phyloP scores from a whole-genome alignment of 2,888 invertebrate genomes.

The Drosophila putrida region DNA sequence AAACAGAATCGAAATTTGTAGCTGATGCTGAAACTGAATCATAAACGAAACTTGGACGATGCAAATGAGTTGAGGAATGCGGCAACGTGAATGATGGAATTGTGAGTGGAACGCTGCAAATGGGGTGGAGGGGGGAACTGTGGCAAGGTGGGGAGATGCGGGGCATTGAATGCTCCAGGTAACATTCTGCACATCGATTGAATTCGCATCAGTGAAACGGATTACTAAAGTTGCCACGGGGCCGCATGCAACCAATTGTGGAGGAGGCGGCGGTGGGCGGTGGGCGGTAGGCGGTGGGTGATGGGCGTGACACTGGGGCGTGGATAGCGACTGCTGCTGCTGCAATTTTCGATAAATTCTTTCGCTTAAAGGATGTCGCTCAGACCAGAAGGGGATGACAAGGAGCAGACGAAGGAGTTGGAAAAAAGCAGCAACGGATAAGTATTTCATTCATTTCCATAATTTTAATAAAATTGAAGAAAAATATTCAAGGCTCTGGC shows the following conservation, averaged over 20 bases:
- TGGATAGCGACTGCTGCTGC: constrained; percentile 56
- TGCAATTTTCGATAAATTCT: constrained; percentile 80
- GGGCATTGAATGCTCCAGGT: constrained; percentile 34
- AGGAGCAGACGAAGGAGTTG: neutral
- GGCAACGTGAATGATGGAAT: neutral
- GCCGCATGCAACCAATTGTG: neutral
- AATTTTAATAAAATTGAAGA: constrained; percentile 81
- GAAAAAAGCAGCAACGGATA: constrained; percentile 36
- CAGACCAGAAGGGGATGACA: constrained; percentile 4
- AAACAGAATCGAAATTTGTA: constrained; percentile 27
- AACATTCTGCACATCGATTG: constrained; percentile 74
- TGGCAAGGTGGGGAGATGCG: neutral
- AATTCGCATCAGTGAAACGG: constrained; percentile 75
- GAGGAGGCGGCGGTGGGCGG: too few relatives aligned
- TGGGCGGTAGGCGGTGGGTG: neutral
- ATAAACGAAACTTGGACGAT: constrained; percentile 59
- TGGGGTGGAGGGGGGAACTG: neutral
- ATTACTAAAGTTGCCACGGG: constrained; percentile 67
- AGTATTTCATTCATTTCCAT: constrained; percentile 82
- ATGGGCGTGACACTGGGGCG: constrained; percentile 12
- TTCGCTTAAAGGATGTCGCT: constrained; percentile 58
- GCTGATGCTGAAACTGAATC: constrained; percentile 21
- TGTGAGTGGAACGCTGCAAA: neutral
- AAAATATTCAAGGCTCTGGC: constrained; percentile 75
- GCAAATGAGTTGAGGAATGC: constrained; percentile 56